Evolutionary conservation across 2,113 vertebrate species (phyloP), one percentile per base, ranked within the genome.

Genomic region (Dicerorhinus sumatrensis): DNA sequence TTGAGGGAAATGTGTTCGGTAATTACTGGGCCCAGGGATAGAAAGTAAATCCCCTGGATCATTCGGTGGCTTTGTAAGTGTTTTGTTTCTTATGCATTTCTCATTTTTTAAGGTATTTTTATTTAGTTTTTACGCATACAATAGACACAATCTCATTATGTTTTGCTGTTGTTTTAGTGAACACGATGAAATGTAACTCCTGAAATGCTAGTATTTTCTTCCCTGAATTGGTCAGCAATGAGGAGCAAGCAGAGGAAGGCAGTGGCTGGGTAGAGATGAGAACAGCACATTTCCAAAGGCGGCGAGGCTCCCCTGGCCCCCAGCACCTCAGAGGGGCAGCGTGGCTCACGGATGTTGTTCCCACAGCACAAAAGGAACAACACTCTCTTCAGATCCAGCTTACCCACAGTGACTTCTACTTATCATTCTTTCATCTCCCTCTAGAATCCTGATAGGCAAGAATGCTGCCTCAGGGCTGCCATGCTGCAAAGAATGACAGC

Each of bases 371-470:
- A 17, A 39, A 56, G 16, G 33, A 90, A 48, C 7, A 5, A 5
- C 17, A 27, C 13, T 58, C 48, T 31, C 31, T 46, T 31, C 23
- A 29, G 29, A 23, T 16, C 79, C 77, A 25, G 21, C 25, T 39
- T 48, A 60, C 29, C 20, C 29, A 46, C 39, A 1, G 9, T 6
- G 48, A 39, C 12, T 11, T 33, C n/a, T 56, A 3, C 60, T 54
- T 58, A 23, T 62, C 69, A 29, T 67, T 79, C 42, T 81, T 86
- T 92, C 58, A 42, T 51, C 70, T 76, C 27, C 79, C 36, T 33
- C 29, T 36, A 48, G 72, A 79, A n/a, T 75, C 62, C 83, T 51
- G 83, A 82, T 83, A 89, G 91, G 62, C 58, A 75, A 92, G 69
- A 62, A 85, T 0, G 17, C 33, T 36, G 33, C 81, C 36, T 33